A percentile compares a stretch with the other conserved stretches of the same genome.
Evolutionary conservation across 1,140 invertebrate genomes (phyloP).

Genomic region (Drosophila miranda): DNA sequence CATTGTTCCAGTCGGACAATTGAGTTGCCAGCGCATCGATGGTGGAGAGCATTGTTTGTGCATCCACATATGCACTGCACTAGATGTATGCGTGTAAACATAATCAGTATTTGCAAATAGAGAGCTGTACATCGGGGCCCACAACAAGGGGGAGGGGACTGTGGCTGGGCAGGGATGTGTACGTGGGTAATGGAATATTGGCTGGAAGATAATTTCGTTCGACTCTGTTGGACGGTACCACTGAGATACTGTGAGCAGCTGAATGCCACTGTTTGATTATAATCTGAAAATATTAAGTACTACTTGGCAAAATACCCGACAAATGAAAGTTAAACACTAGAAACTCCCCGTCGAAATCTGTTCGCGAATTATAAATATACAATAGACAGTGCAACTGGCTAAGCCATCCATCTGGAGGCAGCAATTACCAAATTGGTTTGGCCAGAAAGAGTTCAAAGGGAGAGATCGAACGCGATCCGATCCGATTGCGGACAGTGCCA

Average conservation of each 20-base stretch:
- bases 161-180: neutral
- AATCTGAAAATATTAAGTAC: no score
- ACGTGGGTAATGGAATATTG: neutral
- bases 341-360: conserved; percentile 7
- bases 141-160: conserved; percentile 2
- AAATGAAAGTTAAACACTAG: neutral
- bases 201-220: no score
- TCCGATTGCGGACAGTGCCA: conserved; percentile 40
- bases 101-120: conserved; percentile 81
- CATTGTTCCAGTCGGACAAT: conserved; percentile 66
- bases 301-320: no score
- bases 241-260: no score
- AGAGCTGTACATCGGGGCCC: conserved; percentile 38
- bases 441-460: conserved; percentile 11
- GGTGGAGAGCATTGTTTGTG: conserved; percentile 59
- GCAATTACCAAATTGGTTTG: conserved; percentile 63
- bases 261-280: no score
- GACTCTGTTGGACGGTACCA: no score
- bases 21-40: conserved; percentile 50
- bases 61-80: conserved; percentile 20
- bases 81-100: conserved; percentile 70
- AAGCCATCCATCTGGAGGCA: conserved; percentile 28
- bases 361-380: conserved; percentile 14
- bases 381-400: conserved; percentile 25
- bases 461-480: conserved; percentile 31